A percentile compares a stretch with the other conserved stretches of the same genome.
These are phyloP conservation scores for Boloria selene DNA, from an alignment of 2,888 invertebrate genomes.

Conservation along the genomic window DNA sequence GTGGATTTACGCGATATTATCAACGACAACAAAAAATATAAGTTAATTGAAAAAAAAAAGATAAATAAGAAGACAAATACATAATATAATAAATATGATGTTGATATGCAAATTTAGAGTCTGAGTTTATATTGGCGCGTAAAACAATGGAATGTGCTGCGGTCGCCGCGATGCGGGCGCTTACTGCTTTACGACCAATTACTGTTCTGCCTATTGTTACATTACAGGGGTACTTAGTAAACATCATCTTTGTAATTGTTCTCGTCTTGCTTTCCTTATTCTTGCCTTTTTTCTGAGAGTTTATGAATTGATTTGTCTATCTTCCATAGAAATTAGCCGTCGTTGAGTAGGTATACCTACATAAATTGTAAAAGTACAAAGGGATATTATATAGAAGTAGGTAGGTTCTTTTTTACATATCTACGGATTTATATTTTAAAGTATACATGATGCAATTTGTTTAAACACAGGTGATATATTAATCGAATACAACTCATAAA, in stretches of 20 bases:
- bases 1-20: too few species aligned
- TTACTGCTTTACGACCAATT: conserved; percentile 58
- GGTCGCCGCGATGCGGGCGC: conserved; percentile 62
- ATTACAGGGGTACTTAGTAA: conserved; percentile 50
- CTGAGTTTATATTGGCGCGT: conserved; percentile 57
- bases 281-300: not conserved
- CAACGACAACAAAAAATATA: too few species aligned
- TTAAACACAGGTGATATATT: too few species aligned
- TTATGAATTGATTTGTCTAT: not conserved
- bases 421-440: too few species aligned
- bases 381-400: too few species aligned
- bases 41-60: not conserved
- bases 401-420: too few species aligned
- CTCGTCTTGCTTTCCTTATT: conserved; percentile 19
- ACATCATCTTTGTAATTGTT: conserved; percentile 46
- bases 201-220: conserved; percentile 55
- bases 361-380: too few species aligned
- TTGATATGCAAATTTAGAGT: conserved; percentile 61
- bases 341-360: too few species aligned
- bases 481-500: too few species aligned
- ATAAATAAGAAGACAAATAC: conserved; percentile 47
- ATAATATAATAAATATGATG: conserved; percentile 54
- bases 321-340: too few species aligned
- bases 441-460: too few species aligned
- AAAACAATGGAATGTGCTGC: conserved; percentile 55